Conservation (phyloP, 2,113 vertebrate species). For the Bufo bufo region DNA sequence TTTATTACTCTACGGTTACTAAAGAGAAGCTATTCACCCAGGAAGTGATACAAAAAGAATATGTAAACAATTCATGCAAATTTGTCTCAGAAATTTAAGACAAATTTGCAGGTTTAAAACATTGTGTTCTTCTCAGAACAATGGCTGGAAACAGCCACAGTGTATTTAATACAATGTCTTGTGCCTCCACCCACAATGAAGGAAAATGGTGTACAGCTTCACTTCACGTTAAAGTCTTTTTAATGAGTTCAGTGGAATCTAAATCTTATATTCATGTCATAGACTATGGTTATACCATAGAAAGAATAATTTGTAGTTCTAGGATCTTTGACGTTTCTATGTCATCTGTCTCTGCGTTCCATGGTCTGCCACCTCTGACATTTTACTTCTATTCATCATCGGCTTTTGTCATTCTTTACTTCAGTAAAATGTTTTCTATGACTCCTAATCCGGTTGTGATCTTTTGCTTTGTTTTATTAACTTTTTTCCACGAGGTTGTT, state of each 20-base stretch:
- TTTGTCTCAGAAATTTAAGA: not conserved
- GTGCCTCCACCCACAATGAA: not conserved
- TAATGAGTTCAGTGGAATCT: not conserved
- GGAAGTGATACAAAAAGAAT: not conserved
- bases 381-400: not conserved
- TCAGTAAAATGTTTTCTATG: not conserved
- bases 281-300: not conserved
- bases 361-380: not conserved
- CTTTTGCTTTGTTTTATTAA: not conserved
- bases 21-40: not conserved
- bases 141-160: not conserved
- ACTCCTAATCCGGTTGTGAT: not conserved
- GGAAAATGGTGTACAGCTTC: not conserved
- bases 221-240: not conserved
- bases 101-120: not conserved
- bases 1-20: too few species aligned
- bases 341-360: not conserved
- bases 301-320: not conserved
- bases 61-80: too few species aligned
- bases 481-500: not conserved
- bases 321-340: not conserved
- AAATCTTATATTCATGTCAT: not conserved
- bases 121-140: not conserved
- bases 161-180: not conserved
- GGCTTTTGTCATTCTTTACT: not conserved